Conservation (phyloP, 2,888 invertebrate species). For the Salticus scenicus region DNA sequence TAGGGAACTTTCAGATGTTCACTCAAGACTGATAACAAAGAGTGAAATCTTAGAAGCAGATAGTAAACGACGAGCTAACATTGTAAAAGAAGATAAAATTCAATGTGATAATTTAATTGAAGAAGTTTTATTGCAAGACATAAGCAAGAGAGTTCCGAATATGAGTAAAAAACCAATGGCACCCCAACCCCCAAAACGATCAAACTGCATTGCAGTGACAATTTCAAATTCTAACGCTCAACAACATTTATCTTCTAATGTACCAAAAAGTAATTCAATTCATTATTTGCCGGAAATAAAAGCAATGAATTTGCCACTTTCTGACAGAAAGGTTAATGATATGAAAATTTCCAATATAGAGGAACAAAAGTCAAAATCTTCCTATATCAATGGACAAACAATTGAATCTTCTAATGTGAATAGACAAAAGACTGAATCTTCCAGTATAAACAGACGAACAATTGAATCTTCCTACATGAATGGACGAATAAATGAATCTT, state of each 20-base stretch:
- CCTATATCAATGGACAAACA: not conserved
- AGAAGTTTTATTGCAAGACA: conserved; percentile 61
- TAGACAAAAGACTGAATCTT: not conserved
- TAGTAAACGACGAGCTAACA: not conserved
- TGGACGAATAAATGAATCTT: not conserved
- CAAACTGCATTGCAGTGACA: conserved; percentile 36
- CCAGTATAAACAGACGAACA: too few relatives aligned
- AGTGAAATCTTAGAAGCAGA: not conserved
- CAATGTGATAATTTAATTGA: conserved; percentile 71
- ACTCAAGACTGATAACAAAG: not conserved
- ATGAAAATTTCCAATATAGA: not conserved
- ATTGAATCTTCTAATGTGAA: not conserved
- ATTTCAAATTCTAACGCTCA: conserved; percentile 40
- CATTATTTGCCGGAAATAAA: not conserved
- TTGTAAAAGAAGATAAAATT: conserved; percentile 57
- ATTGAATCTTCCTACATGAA: too few relatives aligned
- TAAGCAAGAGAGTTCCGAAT: conserved; percentile 37
- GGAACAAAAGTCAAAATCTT: not conserved
- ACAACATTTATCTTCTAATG: not conserved
- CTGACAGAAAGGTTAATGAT: not conserved
- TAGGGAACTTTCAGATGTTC: not conserved
- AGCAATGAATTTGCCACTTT: not conserved
- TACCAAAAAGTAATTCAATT: not conserved
- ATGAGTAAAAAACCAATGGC: not conserved
- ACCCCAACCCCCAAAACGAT: not conserved